Evolutionary conservation across 2,888 invertebrate genomes (phyloP).

Genomic region (Tenthredo livida): DNA sequence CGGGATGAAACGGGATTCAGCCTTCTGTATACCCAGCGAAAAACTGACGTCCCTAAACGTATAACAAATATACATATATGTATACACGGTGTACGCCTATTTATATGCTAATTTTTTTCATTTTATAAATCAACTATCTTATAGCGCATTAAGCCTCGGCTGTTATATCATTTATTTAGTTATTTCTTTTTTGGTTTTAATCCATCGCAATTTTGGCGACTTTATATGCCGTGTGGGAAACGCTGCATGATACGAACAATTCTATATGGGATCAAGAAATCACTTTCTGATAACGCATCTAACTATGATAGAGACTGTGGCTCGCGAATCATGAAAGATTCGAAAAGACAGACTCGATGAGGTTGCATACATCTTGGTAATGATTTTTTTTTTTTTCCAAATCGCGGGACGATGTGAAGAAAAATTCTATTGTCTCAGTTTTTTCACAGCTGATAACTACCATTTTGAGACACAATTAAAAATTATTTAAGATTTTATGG

Average conservation of each 20-base stretch:
- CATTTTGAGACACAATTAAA: too few relatives aligned
- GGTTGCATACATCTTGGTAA: too few relatives aligned
- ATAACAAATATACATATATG: background rate
- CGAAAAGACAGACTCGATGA: too few relatives aligned
- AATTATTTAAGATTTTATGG: too few relatives aligned
- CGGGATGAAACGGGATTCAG: slow-evolving; percentile 35
- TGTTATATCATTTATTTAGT: background rate
- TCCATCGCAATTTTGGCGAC: background rate
- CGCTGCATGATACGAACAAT: background rate
- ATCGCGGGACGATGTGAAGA: too few relatives aligned
- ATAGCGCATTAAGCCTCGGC: background rate
- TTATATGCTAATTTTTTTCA: background rate
- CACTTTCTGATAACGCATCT: background rate
- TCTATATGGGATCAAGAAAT: background rate
- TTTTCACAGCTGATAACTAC: too few relatives aligned
- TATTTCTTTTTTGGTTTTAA: background rate
- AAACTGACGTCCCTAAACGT: slow-evolving; percentile 6
- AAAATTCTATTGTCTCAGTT: too few relatives aligned
- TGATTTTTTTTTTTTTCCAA: too few relatives aligned
- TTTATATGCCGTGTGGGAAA: background rate
- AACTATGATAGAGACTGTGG: too few relatives aligned
- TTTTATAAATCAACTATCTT: slow-evolving; percentile 3
- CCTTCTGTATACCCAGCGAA: slow-evolving; percentile 1
- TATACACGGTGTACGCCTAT: background rate
- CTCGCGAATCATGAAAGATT: too few relatives aligned